Percentiles rank a stretch among this genome's conserved stretches.
These are phyloP conservation scores for Hydra vulgaris DNA, from an alignment of 30 jellyfish, hydroid and myxozoan species.

Conservation along the genomic window DNA sequence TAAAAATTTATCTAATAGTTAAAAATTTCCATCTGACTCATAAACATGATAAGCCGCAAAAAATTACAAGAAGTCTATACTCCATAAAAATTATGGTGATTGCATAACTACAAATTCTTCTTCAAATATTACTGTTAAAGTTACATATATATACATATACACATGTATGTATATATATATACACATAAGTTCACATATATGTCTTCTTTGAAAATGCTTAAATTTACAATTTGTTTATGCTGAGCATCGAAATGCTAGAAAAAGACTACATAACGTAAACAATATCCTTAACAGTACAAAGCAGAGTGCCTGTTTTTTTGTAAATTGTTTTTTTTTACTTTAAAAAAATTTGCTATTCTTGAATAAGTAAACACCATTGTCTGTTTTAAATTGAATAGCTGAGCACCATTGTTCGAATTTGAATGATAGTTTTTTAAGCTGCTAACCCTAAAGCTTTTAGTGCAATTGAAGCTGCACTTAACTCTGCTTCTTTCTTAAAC, in stretches of 20 bases:
- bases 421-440: neutral
- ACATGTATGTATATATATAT: too few relatives aligned
- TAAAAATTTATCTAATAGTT: too few relatives aligned
- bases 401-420: too few relatives aligned
- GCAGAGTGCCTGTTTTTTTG: neutral
- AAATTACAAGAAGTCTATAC: too few relatives aligned
- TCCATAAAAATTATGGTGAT: too few relatives aligned
- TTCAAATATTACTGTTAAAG: neutral
- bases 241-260: neutral
- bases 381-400: too few relatives aligned
- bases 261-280: neutral
- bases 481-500: constrained; percentile 37
- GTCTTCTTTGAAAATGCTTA: neutral
- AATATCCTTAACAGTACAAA: neutral
- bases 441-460: constrained; percentile 24
- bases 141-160: neutral
- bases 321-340: neutral
- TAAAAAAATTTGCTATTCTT: neutral
- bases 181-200: too few relatives aligned
- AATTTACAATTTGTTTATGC: neutral
- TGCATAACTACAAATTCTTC: too few relatives aligned
- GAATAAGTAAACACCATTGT: too few relatives aligned
- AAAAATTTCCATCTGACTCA: too few relatives aligned
- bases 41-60: too few relatives aligned
- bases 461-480: constrained; percentile 39